Conservation (phyloP, 2,797 vertebrate genomes). For the Poecilia wingei region DNA sequence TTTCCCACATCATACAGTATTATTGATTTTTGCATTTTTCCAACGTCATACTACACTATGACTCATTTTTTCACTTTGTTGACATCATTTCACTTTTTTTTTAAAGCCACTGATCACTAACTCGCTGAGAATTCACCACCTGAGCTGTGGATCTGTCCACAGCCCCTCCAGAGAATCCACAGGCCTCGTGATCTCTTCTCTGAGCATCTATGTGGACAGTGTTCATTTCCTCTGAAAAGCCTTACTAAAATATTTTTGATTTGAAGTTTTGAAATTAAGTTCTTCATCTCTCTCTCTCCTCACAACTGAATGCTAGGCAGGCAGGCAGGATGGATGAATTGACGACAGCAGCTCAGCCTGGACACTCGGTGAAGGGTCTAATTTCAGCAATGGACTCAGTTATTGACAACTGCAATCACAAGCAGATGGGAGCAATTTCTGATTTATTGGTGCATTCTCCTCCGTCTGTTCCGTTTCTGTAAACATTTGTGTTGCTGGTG, state of each 20-base stretch:
- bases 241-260: slow-evolving; percentile 40
- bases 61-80: too few species aligned
- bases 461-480: slow-evolving; percentile 65
- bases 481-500: slow-evolving; percentile 64
- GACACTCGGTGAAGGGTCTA: slow-evolving; percentile 54
- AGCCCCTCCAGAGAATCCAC: not conserved
- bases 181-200: not conserved
- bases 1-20: too few species aligned
- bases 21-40: too few species aligned
- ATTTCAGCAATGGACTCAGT: slow-evolving; percentile 65
- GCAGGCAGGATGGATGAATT: slow-evolving; percentile 32
- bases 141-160: not conserved
- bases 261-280: slow-evolving; percentile 13
- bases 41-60: too few species aligned
- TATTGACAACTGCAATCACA: slow-evolving; percentile 71
- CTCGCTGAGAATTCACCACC: not conserved
- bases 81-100: too few species aligned
- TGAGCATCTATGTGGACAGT: not conserved
- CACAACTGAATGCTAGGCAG: slow-evolving; percentile 23
- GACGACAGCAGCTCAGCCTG: slow-evolving; percentile 49
- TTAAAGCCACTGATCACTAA: not conserved
- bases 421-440: slow-evolving; percentile 78
- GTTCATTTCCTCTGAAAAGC: not conserved
- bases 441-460: slow-evolving; percentile 66
- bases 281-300: slow-evolving; percentile 11